Conservation (phyloP, 2,888 invertebrate genomes). For the Lycaena phlaeas region DNA sequence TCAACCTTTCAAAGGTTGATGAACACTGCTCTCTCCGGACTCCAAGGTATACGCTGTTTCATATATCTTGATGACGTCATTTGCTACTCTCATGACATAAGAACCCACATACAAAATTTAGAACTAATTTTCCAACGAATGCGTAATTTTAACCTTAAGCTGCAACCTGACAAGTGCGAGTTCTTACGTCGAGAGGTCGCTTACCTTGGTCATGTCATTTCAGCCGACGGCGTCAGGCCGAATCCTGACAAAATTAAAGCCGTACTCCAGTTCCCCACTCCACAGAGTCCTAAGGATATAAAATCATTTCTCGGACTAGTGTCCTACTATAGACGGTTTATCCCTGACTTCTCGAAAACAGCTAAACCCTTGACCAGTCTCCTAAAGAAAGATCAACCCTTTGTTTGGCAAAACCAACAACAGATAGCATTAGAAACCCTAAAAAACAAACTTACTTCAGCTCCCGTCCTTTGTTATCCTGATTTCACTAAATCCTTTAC, state of each 20-base stretch:
- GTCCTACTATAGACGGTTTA: constrained; percentile 26
- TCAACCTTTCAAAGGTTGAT: background rate
- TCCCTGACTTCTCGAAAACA: constrained; percentile 23
- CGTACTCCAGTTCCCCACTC: constrained; percentile 22
- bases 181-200: constrained; percentile 17
- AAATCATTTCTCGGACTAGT: constrained; percentile 24
- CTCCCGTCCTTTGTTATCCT: too few relatives aligned
- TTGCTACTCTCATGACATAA: constrained; percentile 22
- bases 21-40: constrained; percentile 8
- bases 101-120: constrained; percentile 24
- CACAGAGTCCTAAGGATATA: constrained; percentile 24
- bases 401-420: too few relatives aligned
- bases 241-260: constrained; percentile 24
- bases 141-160: constrained; percentile 23
- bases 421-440: too few relatives aligned
- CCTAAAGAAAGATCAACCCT: too few relatives aligned
- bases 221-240: constrained; percentile 23
- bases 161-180: constrained; percentile 25
- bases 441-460: too few relatives aligned
- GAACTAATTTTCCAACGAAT: too few relatives aligned
- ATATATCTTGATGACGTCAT: constrained; percentile 31
- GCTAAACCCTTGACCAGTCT: constrained; percentile 17
- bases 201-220: too few relatives aligned
- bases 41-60: constrained; percentile 20
- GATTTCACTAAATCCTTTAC: too few relatives aligned